Evolutionary conservation across 2,888 invertebrate genomes (phyloP).

Genomic region (Thecophora atra): DNA sequence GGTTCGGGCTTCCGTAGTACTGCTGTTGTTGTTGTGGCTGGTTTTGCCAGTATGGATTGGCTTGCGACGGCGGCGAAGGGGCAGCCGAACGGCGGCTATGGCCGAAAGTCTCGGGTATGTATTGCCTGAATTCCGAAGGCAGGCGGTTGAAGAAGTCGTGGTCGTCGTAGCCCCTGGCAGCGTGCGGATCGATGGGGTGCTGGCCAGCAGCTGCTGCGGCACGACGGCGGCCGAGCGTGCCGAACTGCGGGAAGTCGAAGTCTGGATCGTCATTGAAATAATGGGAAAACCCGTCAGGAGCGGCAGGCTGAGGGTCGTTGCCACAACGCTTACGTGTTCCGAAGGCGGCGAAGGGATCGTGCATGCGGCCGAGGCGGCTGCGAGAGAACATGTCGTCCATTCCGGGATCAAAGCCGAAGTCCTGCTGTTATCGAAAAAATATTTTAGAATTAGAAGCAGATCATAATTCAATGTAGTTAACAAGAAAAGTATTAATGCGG

Average conservation of each 20-base stretch:
- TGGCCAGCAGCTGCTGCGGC: conserved; percentile 44
- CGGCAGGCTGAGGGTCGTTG: conserved; percentile 54
- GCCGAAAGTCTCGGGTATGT: conserved; percentile 63
- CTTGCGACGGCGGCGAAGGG: conserved; percentile 41
- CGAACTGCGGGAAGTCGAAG: conserved; percentile 64
- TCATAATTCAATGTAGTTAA: neutral
- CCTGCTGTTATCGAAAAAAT: conserved; percentile 56
- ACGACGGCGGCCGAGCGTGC: conserved; percentile 59
- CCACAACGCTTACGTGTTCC: conserved; percentile 63
- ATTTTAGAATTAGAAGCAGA: no score
- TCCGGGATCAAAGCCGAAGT: conserved; percentile 64
- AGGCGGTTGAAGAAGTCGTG: conserved; percentile 63
- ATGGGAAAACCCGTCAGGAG: conserved; percentile 55
- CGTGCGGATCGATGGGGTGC: conserved; percentile 45
- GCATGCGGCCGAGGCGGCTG: conserved; percentile 61
- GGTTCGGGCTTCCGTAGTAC: conserved; percentile 47
- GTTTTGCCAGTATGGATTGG: conserved; percentile 34
- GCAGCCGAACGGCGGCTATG: conserved; percentile 52
- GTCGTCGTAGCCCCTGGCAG: conserved; percentile 47
- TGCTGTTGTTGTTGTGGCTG: conserved; percentile 43
- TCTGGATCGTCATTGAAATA: conserved; percentile 59
- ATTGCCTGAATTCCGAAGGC: conserved; percentile 65
- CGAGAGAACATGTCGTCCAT: conserved; percentile 62
- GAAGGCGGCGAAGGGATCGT: conserved; percentile 63
- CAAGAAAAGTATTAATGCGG: neutral